Percentiles rank a stretch among this genome's conserved stretches.
Conservation (phyloP, 1,140 invertebrate genomes). For the Grapholita molesta region DNA sequence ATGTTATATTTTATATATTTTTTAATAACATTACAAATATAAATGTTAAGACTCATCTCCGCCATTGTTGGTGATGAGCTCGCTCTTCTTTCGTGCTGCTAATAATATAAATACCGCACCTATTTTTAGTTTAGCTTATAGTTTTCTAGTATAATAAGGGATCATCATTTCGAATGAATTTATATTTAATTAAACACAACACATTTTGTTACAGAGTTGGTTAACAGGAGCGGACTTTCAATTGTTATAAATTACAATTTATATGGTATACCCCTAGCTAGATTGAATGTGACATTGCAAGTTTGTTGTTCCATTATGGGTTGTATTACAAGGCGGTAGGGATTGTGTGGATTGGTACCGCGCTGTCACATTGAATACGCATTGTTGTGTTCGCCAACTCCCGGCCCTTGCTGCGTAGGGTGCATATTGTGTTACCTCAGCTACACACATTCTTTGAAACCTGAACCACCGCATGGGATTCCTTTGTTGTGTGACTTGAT, state of each 20-base stretch:
- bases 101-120: no score
- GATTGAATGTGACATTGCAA: conserved; percentile 6
- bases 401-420: conserved; percentile 36
- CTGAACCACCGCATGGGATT: conserved; percentile 57
- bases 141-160: no score
- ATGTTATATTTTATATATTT: no score
- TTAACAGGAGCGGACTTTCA: neutral
- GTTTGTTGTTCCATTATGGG: neutral
- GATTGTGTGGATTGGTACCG: neutral
- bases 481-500: conserved; percentile 66
- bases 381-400: conserved; percentile 30
- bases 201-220: neutral
- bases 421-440: conserved; percentile 66
- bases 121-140: neutral
- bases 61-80: no score
- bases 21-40: no score
- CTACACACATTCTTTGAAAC: conserved; percentile 64
- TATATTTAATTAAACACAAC: conserved; percentile 2
- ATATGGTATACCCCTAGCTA: neutral
- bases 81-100: no score
- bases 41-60: no score
- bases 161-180: neutral
- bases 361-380: conserved; percentile 11
- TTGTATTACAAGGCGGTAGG: neutral
- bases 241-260: conserved; percentile 14